These are phyloP conservation scores for Meteorus sp. DNA, from an alignment of 1,140 invertebrate species.

Conservation along the genomic window DNA sequence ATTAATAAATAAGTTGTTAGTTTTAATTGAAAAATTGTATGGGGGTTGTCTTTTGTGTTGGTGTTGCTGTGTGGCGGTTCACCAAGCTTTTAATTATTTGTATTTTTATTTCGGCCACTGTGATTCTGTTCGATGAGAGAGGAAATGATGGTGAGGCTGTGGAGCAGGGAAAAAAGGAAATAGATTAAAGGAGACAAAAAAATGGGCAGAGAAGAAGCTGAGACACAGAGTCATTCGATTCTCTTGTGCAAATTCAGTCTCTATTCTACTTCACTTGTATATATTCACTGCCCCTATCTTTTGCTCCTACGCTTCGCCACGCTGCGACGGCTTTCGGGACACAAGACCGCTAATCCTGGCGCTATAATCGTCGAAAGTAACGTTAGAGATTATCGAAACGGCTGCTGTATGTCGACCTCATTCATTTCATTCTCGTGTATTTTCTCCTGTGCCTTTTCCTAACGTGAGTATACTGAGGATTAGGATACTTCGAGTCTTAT, in stretches of 20 bases:
- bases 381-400: constrained; percentile 17
- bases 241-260: constrained; percentile 3
- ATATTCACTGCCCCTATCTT: constrained; percentile 1
- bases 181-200: too few relatives aligned
- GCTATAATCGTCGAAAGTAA: constrained; percentile 18
- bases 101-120: too few relatives aligned
- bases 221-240: not conserved
- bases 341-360: constrained; percentile 18
- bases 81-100: too few relatives aligned
- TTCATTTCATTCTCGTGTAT: constrained; percentile 6
- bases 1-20: not conserved
- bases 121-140: too few relatives aligned
- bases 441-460: too few relatives aligned
- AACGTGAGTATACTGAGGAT: constrained; percentile 11
- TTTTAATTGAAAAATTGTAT: constrained; percentile 7
- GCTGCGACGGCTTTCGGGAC: constrained; percentile 9
- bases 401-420: constrained; percentile 13
- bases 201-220: not conserved
- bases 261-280: not conserved
- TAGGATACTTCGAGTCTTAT: constrained; percentile 17
- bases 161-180: too few relatives aligned
- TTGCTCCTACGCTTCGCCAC: not conserved
- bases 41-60: not conserved
- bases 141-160: too few relatives aligned
- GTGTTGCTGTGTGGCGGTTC: not conserved